A percentile compares a stretch with the other conserved stretches of the same genome.
phyloP scores from a whole-genome alignment of 2,888 invertebrate genomes.

The Drosophila ustulata region DNA sequence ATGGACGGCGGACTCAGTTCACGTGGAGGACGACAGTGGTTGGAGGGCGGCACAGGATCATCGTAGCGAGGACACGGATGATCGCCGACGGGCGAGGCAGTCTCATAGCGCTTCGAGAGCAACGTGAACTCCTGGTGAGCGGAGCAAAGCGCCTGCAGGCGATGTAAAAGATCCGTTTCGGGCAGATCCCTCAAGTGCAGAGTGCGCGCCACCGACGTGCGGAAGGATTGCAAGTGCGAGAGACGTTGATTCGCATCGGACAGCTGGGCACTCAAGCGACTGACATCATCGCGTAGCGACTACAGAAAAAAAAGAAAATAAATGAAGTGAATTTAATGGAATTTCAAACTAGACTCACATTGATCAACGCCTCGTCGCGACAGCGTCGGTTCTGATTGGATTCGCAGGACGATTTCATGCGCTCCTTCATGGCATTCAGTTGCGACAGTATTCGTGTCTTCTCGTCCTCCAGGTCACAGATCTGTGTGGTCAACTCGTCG shows the following conservation, averaged over 20 bases:
- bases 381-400: constrained; percentile 83
- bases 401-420: constrained; percentile 82
- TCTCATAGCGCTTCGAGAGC: constrained; percentile 91
- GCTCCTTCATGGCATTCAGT: constrained; percentile 80
- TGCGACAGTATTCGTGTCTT: constrained; percentile 87
- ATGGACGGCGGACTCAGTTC: constrained; percentile 66
- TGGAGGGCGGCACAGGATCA: constrained; percentile 81
- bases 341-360: constrained; percentile 69
- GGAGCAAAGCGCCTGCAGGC: constrained; percentile 93
- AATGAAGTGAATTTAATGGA: no score
- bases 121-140: constrained; percentile 95
- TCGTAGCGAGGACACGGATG: constrained; percentile 84
- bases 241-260: constrained; percentile 91
- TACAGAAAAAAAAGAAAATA: constrained; percentile 84
- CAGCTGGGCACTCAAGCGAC: constrained; percentile 90
- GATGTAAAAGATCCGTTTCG: constrained; percentile 91
- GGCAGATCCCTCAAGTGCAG: constrained; percentile 90
- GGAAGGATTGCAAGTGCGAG: constrained; percentile 91
- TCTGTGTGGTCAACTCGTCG: constrained; percentile 92
- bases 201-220: constrained; percentile 90
- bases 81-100: constrained; percentile 84
- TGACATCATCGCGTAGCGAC: constrained; percentile 91
- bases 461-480: constrained; percentile 92
- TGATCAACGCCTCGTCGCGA: constrained; percentile 84
- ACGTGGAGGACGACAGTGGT: constrained; percentile 82